phyloP scores from a whole-genome alignment of 64 coral and sea anemone genomes.

The Actinia equina region DNA sequence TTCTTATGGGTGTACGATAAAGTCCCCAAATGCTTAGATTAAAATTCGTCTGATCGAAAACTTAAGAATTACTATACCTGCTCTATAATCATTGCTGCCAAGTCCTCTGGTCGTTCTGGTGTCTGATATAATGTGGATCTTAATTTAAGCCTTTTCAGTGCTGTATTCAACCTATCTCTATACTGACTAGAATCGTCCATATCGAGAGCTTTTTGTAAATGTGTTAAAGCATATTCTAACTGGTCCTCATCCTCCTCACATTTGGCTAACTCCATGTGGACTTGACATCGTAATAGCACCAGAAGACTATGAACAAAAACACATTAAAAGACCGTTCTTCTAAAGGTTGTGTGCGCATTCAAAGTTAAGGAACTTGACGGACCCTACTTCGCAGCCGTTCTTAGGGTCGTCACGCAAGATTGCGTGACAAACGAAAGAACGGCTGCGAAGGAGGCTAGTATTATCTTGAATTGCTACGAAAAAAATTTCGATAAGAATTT shows the following conservation, averaged over 20 bases:
- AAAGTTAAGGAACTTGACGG: too few relatives aligned
- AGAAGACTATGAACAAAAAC: slow-evolving; percentile 36
- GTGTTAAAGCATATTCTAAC: slow-evolving; percentile 85
- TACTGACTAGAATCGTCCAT: slow-evolving; percentile 90
- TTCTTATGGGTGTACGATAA: too few relatives aligned
- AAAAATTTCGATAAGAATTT: too few relatives aligned
- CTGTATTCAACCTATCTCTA: slow-evolving; percentile 71
- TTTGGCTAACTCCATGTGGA: slow-evolving; percentile 93
- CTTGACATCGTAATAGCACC: slow-evolving; percentile 83
- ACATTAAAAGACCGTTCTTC: too few relatives aligned
- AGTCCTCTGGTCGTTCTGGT: slow-evolving; percentile 92
- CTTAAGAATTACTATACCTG: slow-evolving; percentile 48
- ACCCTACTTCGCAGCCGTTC: too few relatives aligned
- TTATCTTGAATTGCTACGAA: too few relatives aligned
- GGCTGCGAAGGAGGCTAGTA: too few relatives aligned
- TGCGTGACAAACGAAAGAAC: too few relatives aligned
- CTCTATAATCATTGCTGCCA: slow-evolving; percentile 99
- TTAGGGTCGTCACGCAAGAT: too few relatives aligned
- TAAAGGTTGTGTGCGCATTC: too few relatives aligned
- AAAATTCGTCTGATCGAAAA: too few relatives aligned
- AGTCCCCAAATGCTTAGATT: background rate
- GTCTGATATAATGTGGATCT: slow-evolving; percentile 89
- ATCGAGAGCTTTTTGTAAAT: slow-evolving; percentile 79
- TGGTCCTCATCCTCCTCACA: slow-evolving; percentile 94
- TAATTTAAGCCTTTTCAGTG: slow-evolving; percentile 76